Evolutionary conservation across 2,113 vertebrate species (phyloP), one percentile per base, ranked within the genome.

Genomic region (Polypterus bichir): DNA sequence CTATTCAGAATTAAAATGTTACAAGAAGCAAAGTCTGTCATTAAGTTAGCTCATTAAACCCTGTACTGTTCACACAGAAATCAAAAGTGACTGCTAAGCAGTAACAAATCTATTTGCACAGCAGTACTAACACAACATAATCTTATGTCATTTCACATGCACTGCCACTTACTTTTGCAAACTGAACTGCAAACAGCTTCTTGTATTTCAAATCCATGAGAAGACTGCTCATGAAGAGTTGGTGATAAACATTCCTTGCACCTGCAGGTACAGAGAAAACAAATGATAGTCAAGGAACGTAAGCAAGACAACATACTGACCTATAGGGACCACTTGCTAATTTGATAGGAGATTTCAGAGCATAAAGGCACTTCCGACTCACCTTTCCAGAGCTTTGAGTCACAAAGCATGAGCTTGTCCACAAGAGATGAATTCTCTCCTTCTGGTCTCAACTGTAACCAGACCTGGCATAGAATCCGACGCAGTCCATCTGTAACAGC

Each of bases 301-400:
- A n/a, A 54, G 9, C 53, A 54, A 54, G 27, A 27, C 27, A 27
- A 27, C 1, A 27, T 2, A 64, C 9, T 9, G 5, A 47, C 8
- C 5, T 46, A 61, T 9, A 61, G 7, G 10, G n/a, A 27, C 7
- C 47, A 11, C 3, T 49, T 59, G 9, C 48, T 9, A 44, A 27
- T 47, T 3, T 57, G 55, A 57, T 57, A 7, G 7, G 7, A 59
- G 56, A 55, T 27, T 27, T 27, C 27, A 27, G 27, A 27, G 27
- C 2, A 1, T 27, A 27, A 27, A 27, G 27, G 2, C 27, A 27
- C 27, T 27, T 27, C 27, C 2, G 27, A 27, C 59, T 77, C 62
- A 95, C 92, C 96, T 93, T 99, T 99, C 96, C 96, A 99, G 69
- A 99, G 86, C 73, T 93, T 96, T 60, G 95, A 97, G 83, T 99